Conservation (phyloP, 1,140 invertebrate genomes). For the Tyrophagus putrescentiae region DNA sequence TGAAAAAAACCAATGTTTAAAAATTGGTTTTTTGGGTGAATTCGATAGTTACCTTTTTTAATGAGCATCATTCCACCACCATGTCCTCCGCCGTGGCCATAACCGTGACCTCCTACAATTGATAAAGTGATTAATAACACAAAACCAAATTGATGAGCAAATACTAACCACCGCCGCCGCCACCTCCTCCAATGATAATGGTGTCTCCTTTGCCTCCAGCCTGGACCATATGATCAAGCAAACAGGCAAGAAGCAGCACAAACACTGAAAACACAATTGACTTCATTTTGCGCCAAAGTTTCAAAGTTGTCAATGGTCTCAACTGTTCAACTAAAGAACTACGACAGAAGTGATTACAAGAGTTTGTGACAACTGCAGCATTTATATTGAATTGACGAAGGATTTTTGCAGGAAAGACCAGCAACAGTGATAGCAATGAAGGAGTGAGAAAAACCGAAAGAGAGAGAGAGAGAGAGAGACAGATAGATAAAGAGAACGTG, state of each 20-base stretch:
- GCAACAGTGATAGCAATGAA: neutral
- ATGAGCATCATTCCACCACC: neutral
- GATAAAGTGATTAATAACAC: no score
- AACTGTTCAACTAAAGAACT: no score
- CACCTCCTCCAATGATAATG: neutral
- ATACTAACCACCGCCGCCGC: slow-evolving; percentile 1
- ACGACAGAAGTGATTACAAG: neutral
- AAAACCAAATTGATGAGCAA: no score
- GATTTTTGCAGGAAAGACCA: neutral
- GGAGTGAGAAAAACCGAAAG: neutral
- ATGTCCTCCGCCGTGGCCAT: no score
- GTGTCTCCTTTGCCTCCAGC: neutral
- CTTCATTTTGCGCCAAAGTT: neutral
- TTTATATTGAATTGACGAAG: neutral
- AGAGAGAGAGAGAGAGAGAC: neutral
- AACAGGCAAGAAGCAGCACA: neutral
- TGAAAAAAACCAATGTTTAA: no score
- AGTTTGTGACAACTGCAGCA: neutral
- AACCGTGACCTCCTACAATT: slow-evolving; percentile 1
- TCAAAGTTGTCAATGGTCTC: no score
- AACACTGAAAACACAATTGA: neutral
- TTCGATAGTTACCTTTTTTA: no score
- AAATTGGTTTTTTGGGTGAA: no score
- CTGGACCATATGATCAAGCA: neutral
- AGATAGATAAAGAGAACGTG: neutral